Conservation (phyloP, 37 sponge, comb jelly and placozoan genomes). For the Axinella damicornis region DNA sequence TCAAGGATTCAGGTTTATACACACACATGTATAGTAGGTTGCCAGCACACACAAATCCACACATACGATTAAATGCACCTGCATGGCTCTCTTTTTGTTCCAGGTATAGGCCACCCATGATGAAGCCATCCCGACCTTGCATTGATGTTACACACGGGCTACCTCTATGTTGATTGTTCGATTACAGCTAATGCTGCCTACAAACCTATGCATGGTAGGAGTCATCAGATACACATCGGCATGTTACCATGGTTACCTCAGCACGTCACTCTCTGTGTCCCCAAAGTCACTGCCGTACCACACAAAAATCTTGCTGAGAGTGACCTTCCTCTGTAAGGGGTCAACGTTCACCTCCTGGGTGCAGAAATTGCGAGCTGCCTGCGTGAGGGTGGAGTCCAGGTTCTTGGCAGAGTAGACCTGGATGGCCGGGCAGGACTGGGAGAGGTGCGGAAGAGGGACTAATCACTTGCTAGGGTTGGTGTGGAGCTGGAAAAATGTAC, state of each 20-base stretch:
- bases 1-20: no score
- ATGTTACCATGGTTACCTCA: constrained; percentile 43
- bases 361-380: constrained; percentile 76
- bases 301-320: constrained; percentile 77
- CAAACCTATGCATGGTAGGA: neutral
- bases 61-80: no score
- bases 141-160: no score
- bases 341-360: constrained; percentile 76
- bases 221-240: neutral
- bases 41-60: no score
- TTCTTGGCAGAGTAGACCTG: constrained; percentile 85
- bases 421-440: constrained; percentile 89
- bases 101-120: no score
- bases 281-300: constrained; percentile 92
- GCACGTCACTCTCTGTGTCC: constrained; percentile 13
- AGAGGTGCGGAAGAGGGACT: neutral
- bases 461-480: neutral
- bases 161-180: no score
- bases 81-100: no score
- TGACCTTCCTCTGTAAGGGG: constrained; percentile 1
- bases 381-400: constrained; percentile 63
- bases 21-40: no score
- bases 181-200: no score
- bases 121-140: no score
- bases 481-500: no score